phyloP scores from a whole-genome alignment of 2,888 invertebrate species.

The Eubasilissa splendida region DNA sequence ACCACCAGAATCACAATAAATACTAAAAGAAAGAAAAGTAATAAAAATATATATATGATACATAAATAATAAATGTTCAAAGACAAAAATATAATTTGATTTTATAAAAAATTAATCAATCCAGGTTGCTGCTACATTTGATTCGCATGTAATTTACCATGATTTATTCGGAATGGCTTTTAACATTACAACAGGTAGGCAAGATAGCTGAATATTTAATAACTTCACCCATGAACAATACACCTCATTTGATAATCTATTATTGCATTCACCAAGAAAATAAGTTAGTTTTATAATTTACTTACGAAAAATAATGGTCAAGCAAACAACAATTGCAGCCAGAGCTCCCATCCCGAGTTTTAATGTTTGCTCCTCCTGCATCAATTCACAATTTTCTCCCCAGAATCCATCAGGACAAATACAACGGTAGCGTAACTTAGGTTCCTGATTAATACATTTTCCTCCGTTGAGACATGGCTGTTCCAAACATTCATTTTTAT shows the following conservation, averaged over 20 bases:
- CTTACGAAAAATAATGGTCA: conserved; percentile 85
- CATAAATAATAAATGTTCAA: no score
- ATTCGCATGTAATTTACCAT: no score
- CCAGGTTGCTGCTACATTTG: no score
- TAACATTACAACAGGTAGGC: no score
- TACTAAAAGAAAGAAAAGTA: conserved; percentile 73
- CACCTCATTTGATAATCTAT: no score
- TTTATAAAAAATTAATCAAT: no score
- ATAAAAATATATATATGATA: not conserved
- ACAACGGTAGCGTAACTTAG: conserved; percentile 78
- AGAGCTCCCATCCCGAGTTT: conserved; percentile 86
- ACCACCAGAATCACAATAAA: conserved; percentile 96
- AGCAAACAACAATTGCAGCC: conserved; percentile 85
- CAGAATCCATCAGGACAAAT: conserved; percentile 80
- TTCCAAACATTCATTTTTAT: conserved; percentile 82
- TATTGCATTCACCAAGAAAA: no score
- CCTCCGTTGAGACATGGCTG: conserved; percentile 82
- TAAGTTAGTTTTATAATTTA: not conserved
- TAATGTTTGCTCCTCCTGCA: conserved; percentile 81
- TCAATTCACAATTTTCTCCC: conserved; percentile 81
- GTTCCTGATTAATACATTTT: conserved; percentile 80
- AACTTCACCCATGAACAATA: no score
- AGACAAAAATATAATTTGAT: no score
- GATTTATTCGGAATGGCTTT: no score
- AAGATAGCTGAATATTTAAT: no score